Conservation (phyloP, 2,797 vertebrate genomes). For the Pangasius sanitwongsei region DNA sequence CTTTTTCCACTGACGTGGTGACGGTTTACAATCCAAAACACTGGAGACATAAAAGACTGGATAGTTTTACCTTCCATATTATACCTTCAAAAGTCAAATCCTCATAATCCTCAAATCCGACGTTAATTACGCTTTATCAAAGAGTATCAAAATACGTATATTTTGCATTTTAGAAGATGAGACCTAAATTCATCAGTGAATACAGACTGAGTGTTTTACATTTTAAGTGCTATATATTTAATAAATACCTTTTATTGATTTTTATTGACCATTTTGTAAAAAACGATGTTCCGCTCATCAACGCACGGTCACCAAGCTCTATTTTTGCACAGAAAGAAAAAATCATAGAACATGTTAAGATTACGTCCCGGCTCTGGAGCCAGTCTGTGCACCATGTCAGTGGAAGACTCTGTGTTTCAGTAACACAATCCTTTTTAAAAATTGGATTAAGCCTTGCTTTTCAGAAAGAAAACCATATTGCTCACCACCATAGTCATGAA, state of each 20-base stretch:
- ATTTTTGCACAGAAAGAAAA: too few species aligned
- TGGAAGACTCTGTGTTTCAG: neutral
- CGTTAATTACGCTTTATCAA: neutral
- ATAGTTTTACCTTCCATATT: neutral
- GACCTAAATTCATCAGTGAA: neutral
- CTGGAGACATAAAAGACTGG: neutral
- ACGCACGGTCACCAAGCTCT: neutral
- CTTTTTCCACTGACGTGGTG: constrained; percentile 1
- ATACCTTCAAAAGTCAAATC: neutral
- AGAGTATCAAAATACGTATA: neutral
- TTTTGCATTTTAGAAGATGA: neutral
- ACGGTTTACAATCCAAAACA: neutral
- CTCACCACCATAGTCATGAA: constrained; percentile 42
- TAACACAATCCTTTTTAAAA: neutral
- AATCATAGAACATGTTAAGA: neutral
- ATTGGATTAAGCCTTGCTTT: neutral
- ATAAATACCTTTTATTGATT: neutral
- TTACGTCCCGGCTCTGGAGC: too few species aligned
- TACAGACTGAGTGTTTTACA: neutral
- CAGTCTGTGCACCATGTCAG: neutral
- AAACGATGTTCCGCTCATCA: neutral
- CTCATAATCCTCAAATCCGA: neutral
- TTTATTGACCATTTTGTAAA: neutral
- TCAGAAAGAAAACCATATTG: constrained; percentile 45
- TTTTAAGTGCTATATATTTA: neutral